phyloP scores from a whole-genome alignment of 2,888 invertebrate species.

The Carcina quercana region DNA sequence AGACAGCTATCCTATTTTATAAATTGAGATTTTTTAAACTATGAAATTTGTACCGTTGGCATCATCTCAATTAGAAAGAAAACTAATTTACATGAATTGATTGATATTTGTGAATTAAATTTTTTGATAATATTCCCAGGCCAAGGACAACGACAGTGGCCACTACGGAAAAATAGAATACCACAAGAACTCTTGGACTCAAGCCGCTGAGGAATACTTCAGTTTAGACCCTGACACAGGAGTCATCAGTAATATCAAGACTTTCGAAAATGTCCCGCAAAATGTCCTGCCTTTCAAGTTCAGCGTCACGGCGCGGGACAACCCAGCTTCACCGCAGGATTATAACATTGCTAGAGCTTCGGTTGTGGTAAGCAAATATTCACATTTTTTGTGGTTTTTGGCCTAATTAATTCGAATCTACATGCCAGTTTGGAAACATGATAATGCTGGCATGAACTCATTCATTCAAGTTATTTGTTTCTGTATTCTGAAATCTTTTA shows the following conservation, averaged over 20 bases:
- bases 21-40: no score
- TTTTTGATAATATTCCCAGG: slow-evolving; percentile 55
- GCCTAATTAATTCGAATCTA: no score
- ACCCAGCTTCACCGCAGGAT: slow-evolving; percentile 77
- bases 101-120: no score
- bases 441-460: no score
- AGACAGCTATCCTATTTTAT: no score
- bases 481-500: background rate
- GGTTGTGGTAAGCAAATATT: slow-evolving; percentile 73
- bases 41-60: no score
- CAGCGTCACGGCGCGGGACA: slow-evolving; percentile 82
- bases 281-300: slow-evolving; percentile 83
- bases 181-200: slow-evolving; percentile 65
- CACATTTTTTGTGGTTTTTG: background rate
- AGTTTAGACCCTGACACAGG: slow-evolving; percentile 83
- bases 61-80: no score
- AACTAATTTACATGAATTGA: no score
- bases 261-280: slow-evolving; percentile 79
- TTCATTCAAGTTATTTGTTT: no score
- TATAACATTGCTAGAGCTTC: slow-evolving; percentile 77
- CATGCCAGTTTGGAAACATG: no score
- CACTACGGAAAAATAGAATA: slow-evolving; percentile 87
- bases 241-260: slow-evolving; percentile 82
- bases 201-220: slow-evolving; percentile 78
- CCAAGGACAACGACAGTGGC: slow-evolving; percentile 90